These are phyloP conservation scores for Drosophila pegasa DNA, from an alignment of 2,888 invertebrate genomes.

Conservation along the genomic window DNA sequence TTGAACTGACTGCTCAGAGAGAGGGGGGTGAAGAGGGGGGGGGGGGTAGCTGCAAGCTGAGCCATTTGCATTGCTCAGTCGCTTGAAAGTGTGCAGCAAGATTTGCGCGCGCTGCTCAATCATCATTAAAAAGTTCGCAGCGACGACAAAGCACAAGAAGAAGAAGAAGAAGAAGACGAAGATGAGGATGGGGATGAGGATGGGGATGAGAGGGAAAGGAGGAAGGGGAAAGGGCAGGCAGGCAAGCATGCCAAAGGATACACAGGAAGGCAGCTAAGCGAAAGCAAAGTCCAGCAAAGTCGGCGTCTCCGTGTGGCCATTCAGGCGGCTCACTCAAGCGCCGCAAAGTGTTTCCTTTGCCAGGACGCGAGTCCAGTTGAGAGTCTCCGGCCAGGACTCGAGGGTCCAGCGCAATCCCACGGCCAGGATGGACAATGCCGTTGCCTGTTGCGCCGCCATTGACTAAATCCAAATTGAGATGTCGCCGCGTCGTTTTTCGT, in stretches of 20 bases:
- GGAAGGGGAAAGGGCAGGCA: background rate
- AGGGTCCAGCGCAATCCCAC: conserved; percentile 7
- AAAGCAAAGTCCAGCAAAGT: conserved; percentile 47
- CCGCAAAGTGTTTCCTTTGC: conserved; percentile 73
- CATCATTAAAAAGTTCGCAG: conserved; percentile 66
- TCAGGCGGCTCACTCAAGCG: conserved; percentile 67
- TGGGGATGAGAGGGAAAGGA: background rate
- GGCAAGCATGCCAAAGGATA: background rate
- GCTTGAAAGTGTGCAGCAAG: conserved; percentile 69
- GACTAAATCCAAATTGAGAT: conserved; percentile 65
- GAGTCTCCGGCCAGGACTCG: conserved; percentile 1
- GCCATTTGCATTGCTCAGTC: conserved; percentile 51
- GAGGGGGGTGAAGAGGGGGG: background rate
- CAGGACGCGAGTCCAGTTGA: conserved; percentile 15
- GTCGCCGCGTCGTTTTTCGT: conserved; percentile 58
- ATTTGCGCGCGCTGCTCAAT: conserved; percentile 69
- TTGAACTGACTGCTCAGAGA: conserved; percentile 4
- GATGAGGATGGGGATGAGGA: background rate
- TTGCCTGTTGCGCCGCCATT: conserved; percentile 49
- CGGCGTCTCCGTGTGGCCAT: conserved; percentile 37
- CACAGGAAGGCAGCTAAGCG: conserved; percentile 31
- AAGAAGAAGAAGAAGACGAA: background rate
- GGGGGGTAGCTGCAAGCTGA: conserved; percentile 15
- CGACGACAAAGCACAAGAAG: conserved; percentile 3
- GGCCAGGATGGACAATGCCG: conserved; percentile 4